Base-by-base conservation (phyloP, 2,888 invertebrate genomes). In the Troglohyphantes excavatus region DNA sequence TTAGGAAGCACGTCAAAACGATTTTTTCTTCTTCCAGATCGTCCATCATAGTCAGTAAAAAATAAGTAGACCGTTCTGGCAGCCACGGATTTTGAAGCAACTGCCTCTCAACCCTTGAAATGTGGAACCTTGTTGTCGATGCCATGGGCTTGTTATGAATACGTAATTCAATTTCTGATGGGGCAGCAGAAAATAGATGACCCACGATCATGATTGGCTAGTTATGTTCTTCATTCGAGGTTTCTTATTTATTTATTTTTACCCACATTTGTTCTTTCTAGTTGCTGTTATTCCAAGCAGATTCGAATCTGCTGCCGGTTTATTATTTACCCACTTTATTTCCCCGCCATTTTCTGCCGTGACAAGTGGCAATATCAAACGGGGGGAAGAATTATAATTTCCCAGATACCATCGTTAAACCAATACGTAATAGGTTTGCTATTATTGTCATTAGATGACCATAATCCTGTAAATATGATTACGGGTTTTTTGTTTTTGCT, bases 371-470 rank as follows among this genome's bases (percentile, higher is more conserved):
- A 78, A 65, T 78, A 39, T 53, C 39, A 26, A 17, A 59, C 65
- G 27, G 59, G 17, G 29, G 23, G 33, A 59, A 29, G 21, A 61
- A 61, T 61, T 61, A 76, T 46, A 65, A 78, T 65, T 78, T 65
- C 65, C 43, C 39, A 53, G 78, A 39, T 78, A 63, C 65, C 19
- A 78, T 78, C 65, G 65, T 65, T 65, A 67, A 78, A 78, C 63
- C 21, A 65, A 78, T 26, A 78, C 61, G n/a, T 43, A 63, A 78
- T 78, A 21, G 78, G 39, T 33, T 76, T 43, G 43, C 65, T 65
- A 78, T 78, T 78, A 78, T 43, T 78, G 43, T 65, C 33, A 78
- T 78, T 78, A 78, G 43, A 78, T 65, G 21, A 23, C 39, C n/a
- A 21, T 19, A n/a, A 21, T 29, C 21, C 29, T 67, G 19, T 33